These are phyloP conservation scores for Typhlomys cinereus DNA, from an alignment of 2,113 vertebrate genomes.

Conservation along the genomic window DNA sequence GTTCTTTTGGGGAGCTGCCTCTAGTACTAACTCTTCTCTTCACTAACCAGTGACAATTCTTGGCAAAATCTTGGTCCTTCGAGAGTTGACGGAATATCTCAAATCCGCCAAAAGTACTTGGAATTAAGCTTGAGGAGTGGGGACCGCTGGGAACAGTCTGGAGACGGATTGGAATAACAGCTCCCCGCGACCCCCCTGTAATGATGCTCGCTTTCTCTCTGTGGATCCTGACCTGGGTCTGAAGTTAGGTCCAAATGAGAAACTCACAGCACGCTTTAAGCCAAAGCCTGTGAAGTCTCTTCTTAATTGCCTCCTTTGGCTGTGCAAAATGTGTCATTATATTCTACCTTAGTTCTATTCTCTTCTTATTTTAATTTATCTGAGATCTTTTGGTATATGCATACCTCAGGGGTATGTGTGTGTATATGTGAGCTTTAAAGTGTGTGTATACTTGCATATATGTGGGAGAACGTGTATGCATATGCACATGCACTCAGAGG, in stretches of 20 bases:
- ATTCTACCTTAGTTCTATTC: not conserved
- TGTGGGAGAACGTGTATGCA: too few relatives aligned
- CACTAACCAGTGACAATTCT: not conserved
- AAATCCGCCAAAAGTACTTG: not conserved
- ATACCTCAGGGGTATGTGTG: too few relatives aligned
- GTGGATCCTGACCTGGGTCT: not conserved
- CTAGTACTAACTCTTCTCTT: not conserved
- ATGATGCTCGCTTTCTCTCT: not conserved
- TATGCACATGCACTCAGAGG: too few relatives aligned
- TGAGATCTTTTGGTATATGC: too few relatives aligned
- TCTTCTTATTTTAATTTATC: too few relatives aligned
- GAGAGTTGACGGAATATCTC: conserved; percentile 3
- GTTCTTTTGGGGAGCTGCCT: not conserved
- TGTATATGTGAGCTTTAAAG: too few relatives aligned
- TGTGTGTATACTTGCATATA: too few relatives aligned
- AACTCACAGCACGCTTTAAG: not conserved
- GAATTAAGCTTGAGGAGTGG: not conserved
- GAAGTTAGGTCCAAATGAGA: not conserved
- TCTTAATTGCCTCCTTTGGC: not conserved
- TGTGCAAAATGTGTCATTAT: not conserved
- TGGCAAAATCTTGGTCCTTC: conserved; percentile 2
- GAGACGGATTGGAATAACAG: not conserved
- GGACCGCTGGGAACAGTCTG: not conserved
- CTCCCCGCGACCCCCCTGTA: not conserved
- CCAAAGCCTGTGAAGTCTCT: not conserved